Percentiles rank a stretch among this genome's conserved stretches.
Conservation (phyloP, 2,797 vertebrate species). For the Bradypodion ventrale region DNA sequence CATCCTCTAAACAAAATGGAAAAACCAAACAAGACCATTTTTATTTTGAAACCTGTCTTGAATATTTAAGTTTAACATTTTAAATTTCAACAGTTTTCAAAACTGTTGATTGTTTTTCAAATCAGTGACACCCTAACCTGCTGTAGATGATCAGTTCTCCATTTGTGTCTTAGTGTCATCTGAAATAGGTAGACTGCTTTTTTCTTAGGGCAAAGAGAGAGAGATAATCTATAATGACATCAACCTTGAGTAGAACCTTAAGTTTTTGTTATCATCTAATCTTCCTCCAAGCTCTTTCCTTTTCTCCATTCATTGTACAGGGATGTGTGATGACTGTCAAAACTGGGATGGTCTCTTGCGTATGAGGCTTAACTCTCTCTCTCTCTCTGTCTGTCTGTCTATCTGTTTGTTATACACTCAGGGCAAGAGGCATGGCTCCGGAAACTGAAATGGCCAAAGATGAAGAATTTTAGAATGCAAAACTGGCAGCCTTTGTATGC, state of each 20-base stretch:
- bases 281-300: not conserved
- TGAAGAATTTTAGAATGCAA: conserved; percentile 79
- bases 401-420: conserved; percentile 58
- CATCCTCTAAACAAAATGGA: not conserved
- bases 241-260: not conserved
- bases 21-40: not conserved
- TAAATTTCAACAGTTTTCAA: not conserved
- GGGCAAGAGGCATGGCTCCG: conserved; percentile 94
- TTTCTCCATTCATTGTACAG: not conserved
- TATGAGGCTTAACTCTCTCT: accelerated
- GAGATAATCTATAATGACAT: not conserved
- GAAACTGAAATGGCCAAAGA: conserved; percentile 84
- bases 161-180: not conserved
- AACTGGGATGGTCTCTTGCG: not conserved
- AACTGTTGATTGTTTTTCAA: not conserved
- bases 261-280: not conserved
- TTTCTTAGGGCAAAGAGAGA: not conserved
- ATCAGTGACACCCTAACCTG: too few species aligned
- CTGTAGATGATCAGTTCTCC: too few species aligned
- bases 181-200: not conserved
- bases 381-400: too few species aligned
- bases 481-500: conserved; percentile 87
- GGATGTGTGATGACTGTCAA: not conserved
- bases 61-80: too few species aligned
- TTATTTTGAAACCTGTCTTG: not conserved